phyloP scores from a whole-genome alignment of 2,888 invertebrate genomes.

The Drosophila birchii region DNA sequence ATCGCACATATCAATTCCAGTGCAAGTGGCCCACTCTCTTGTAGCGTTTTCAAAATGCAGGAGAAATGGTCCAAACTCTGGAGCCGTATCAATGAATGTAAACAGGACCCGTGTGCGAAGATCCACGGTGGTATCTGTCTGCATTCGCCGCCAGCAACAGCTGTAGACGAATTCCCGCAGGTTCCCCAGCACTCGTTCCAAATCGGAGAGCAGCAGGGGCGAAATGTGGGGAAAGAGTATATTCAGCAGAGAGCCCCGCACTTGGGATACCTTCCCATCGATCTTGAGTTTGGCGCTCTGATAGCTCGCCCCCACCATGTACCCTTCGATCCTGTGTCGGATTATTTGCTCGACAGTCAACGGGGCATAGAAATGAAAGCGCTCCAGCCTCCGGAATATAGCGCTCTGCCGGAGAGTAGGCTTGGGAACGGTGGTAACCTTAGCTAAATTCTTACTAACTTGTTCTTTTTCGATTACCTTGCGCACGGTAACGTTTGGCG shows the following conservation, averaged over 20 bases:
- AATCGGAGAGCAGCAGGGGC: constrained; percentile 36
- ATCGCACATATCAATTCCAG: not conserved
- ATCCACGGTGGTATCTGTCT: constrained; percentile 30
- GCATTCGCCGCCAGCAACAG: not conserved
- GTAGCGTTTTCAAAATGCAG: constrained; percentile 49
- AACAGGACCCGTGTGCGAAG: constrained; percentile 52
- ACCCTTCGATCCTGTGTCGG: constrained; percentile 47
- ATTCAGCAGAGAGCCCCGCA: constrained; percentile 50
- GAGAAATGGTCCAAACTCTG: constrained; percentile 47
- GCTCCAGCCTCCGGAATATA: constrained; percentile 46
- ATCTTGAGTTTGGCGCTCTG: constrained; percentile 53
- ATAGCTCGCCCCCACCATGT: constrained; percentile 44
- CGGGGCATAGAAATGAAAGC: constrained; percentile 42
- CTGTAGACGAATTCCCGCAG: constrained; percentile 55
- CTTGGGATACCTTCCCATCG: constrained; percentile 38
- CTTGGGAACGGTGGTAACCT: constrained; percentile 1
- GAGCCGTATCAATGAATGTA: constrained; percentile 48
- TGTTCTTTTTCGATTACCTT: constrained; percentile 58
- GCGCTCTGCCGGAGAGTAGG: not conserved
- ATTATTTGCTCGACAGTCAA: constrained; percentile 51
- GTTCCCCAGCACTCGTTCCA: constrained; percentile 40
- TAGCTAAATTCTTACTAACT: constrained; percentile 18
- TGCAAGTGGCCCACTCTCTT: constrained; percentile 53
- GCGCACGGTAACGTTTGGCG: constrained; percentile 14
- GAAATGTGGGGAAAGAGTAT: constrained; percentile 48